These are phyloP conservation scores for Columba livia DNA, from an alignment of 2,113 vertebrate species.

Conservation along the genomic window DNA sequence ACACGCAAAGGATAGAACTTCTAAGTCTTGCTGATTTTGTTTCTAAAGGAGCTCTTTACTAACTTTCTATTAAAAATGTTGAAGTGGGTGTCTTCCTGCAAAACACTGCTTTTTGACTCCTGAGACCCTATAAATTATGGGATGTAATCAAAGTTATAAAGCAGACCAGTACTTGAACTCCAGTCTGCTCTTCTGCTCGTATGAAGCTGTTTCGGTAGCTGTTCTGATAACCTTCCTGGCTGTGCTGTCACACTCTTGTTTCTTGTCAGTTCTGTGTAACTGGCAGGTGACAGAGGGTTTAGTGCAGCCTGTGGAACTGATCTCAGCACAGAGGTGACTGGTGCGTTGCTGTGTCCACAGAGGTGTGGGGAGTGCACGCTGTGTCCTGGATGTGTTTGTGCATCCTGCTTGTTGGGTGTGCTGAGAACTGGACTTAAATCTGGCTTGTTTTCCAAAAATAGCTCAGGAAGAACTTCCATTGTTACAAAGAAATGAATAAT, in stretches of 20 bases:
- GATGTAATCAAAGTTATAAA: neutral
- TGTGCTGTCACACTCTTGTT: too few species aligned
- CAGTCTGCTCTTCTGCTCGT: neutral
- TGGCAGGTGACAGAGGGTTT: neutral
- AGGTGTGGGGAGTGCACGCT: neutral
- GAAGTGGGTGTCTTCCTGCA: neutral
- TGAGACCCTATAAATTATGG: neutral
- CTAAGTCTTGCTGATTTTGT: neutral
- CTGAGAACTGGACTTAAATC: neutral
- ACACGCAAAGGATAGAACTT: neutral
- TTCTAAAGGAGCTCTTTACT: neutral
- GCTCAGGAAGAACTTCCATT: neutral
- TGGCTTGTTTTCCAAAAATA: neutral
- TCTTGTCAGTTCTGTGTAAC: neutral
- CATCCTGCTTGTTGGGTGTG: neutral
- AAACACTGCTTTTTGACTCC: neutral
- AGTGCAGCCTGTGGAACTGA: neutral
- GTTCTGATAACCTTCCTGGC: neutral
- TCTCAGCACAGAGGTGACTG: neutral
- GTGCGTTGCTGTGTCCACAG: neutral
- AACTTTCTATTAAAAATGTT: neutral
- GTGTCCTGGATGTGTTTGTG: neutral
- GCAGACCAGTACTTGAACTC: neutral
- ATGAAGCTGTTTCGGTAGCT: neutral
- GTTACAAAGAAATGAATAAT: accelerated